Percentiles rank a stretch among this genome's conserved stretches.
phyloP scores from a whole-genome alignment of 35 echinoderm and acorn worm species.

The Ptychodera flava region DNA sequence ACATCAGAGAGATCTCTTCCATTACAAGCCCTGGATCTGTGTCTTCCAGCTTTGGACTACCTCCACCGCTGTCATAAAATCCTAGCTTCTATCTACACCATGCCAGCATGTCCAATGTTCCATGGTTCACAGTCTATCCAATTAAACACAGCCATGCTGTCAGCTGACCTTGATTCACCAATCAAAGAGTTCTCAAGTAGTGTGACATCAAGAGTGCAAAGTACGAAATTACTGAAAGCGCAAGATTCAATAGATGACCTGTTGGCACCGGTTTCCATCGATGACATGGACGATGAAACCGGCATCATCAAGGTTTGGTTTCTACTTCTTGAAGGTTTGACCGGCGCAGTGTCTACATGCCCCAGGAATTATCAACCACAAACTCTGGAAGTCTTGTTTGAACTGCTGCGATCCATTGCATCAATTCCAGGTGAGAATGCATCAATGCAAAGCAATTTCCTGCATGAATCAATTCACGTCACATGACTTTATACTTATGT shows the following conservation, averaged over 20 bases:
- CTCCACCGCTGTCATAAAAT: slow-evolving; percentile 99
- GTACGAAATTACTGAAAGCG: background rate
- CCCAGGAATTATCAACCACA: slow-evolving; percentile 81
- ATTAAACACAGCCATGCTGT: slow-evolving; percentile 30
- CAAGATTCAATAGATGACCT: slow-evolving; percentile 5
- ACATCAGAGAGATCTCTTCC: slow-evolving; percentile 17
- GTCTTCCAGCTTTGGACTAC: slow-evolving; percentile 93
- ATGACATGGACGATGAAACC: slow-evolving; percentile 83
- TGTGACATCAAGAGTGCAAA: background rate
- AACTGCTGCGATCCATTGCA: slow-evolving; percentile 64
- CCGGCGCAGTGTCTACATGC: slow-evolving; percentile 71
- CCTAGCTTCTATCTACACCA: slow-evolving; percentile 86
- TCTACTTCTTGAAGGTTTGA: slow-evolving; percentile 80
- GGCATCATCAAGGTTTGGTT: slow-evolving; percentile 92
- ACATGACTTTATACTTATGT: no score
- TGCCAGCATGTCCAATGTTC: slow-evolving; percentile 89
- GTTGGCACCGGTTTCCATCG: slow-evolving; percentile 66
- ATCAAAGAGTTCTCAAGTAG: background rate
- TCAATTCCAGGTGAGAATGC: slow-evolving; percentile 58
- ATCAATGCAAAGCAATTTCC: no score
- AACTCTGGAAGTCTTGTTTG: slow-evolving; percentile 87
- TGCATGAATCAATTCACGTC: no score
- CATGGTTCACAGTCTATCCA: slow-evolving; percentile 86
- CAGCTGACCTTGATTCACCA: slow-evolving; percentile 4
- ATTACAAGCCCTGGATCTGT: slow-evolving; percentile 66